Evolutionary conservation across 2,888 invertebrate genomes (phyloP).

Genomic region (Tenodera sinensis): DNA sequence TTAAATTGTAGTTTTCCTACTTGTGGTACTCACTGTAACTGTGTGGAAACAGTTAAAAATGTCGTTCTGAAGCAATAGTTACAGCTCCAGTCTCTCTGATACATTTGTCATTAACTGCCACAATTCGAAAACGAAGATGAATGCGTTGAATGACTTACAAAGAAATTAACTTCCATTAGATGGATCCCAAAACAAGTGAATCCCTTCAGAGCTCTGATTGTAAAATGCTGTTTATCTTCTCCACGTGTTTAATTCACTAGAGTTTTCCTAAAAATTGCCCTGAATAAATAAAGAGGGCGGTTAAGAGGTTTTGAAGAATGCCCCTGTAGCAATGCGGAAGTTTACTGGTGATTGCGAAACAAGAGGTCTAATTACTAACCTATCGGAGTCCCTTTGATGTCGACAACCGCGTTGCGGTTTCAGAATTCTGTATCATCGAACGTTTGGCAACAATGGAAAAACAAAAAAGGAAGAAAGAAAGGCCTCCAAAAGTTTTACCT

Average conservation of each 20-base stretch:
- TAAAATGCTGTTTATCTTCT: not conserved
- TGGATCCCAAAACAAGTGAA: not conserved
- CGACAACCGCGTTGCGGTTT: too few species aligned
- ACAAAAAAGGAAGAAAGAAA: not conserved
- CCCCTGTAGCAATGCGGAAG: not conserved
- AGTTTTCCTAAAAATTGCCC: not conserved
- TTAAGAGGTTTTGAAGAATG: not conserved
- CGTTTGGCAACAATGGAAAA: not conserved
- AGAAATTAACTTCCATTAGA: not conserved
- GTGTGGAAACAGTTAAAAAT: too few species aligned
- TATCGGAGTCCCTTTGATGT: not conserved
- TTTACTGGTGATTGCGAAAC: not conserved
- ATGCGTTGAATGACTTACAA: not conserved
- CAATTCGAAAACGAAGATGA: not conserved
- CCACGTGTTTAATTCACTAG: not conserved
- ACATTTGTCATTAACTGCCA: not conserved
- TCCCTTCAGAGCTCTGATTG: not conserved
- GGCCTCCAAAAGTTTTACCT: not conserved
- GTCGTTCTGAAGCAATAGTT: not conserved
- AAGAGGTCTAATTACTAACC: not conserved
- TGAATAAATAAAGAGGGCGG: not conserved
- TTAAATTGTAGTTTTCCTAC: too few species aligned
- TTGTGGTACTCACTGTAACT: too few species aligned
- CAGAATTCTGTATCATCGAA: not conserved
- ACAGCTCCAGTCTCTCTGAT: not conserved